Evolutionary conservation across 30 jellyfish, hydroid and myxozoan species (phyloP).

Genomic region (Rhopilema esculentum): DNA sequence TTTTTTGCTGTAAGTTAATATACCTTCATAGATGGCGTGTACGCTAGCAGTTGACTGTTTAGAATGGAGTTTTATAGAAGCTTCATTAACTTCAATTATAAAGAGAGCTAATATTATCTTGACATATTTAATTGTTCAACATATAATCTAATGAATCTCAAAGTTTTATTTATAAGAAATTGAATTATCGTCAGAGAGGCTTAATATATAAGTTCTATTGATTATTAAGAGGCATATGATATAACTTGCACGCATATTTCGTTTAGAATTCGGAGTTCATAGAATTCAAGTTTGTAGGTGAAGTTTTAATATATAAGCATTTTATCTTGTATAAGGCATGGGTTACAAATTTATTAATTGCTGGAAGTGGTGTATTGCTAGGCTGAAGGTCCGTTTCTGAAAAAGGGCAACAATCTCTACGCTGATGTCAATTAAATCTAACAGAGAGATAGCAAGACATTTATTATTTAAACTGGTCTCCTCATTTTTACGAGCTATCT

Average conservation of each 20-base stretch:
- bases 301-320: slow-evolving; percentile 40
- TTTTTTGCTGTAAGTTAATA: slow-evolving; percentile 10
- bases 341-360: background rate
- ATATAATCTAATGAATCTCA: slow-evolving; percentile 26
- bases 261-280: slow-evolving; percentile 44
- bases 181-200: slow-evolving; percentile 20
- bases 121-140: slow-evolving; percentile 6
- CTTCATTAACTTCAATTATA: slow-evolving; percentile 26
- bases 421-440: no score
- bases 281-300: slow-evolving; percentile 40
- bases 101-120: slow-evolving; percentile 10
- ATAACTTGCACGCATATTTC: slow-evolving; percentile 34
- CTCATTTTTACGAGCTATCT: no score
- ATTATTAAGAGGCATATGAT: slow-evolving; percentile 22
- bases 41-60: slow-evolving; percentile 26
- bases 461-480: no score
- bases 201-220: slow-evolving; percentile 59
- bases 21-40: slow-evolving; percentile 32
- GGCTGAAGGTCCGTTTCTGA: background rate
- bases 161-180: slow-evolving; percentile 39
- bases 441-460: background rate
- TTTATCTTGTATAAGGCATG: background rate
- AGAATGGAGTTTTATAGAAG: slow-evolving; percentile 35
- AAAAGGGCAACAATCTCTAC: background rate
- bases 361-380: background rate